These are phyloP conservation scores for Eremobia ochroleuca DNA, from an alignment of 2,888 invertebrate genomes.

Conservation along the genomic window DNA sequence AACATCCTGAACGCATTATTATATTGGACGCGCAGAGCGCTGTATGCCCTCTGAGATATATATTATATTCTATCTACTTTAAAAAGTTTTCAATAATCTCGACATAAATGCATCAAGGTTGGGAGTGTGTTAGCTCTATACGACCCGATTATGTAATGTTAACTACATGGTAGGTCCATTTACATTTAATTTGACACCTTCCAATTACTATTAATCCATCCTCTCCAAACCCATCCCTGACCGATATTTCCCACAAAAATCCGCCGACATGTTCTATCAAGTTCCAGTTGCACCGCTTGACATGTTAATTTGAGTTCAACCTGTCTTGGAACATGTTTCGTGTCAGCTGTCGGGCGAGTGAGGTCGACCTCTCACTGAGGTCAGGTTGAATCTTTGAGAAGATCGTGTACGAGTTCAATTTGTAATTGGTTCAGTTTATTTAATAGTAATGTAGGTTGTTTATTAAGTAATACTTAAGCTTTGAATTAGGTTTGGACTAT, in stretches of 20 bases:
- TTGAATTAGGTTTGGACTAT: neutral
- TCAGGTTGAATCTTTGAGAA: constrained; percentile 33
- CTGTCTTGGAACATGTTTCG: constrained; percentile 40
- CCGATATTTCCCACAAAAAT: constrained; percentile 38
- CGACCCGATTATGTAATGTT: neutral
- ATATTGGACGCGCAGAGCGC: too few relatives aligned
- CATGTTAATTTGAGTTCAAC: constrained; percentile 57
- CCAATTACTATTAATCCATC: neutral
- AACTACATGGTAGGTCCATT: neutral
- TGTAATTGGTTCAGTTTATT: constrained; percentile 19
- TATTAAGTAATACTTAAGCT: neutral
- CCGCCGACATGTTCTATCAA: constrained; percentile 2
- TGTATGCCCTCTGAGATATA: too few relatives aligned
- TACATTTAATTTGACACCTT: constrained; percentile 11
- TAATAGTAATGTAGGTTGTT: neutral
- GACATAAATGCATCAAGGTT: neutral
- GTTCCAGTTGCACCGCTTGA: constrained; percentile 43
- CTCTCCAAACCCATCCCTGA: constrained; percentile 44
- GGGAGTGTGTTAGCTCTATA: neutral
- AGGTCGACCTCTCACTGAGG: constrained; percentile 53
- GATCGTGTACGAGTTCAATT: constrained; percentile 7
- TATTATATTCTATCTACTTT: too few relatives aligned
- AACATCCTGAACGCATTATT: too few relatives aligned
- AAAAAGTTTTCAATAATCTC: accelerated
- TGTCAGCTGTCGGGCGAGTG: constrained; percentile 33